Base-by-base conservation (phyloP, 2,113 vertebrate genomes). In the Pristiophorus japonicus region DNA sequence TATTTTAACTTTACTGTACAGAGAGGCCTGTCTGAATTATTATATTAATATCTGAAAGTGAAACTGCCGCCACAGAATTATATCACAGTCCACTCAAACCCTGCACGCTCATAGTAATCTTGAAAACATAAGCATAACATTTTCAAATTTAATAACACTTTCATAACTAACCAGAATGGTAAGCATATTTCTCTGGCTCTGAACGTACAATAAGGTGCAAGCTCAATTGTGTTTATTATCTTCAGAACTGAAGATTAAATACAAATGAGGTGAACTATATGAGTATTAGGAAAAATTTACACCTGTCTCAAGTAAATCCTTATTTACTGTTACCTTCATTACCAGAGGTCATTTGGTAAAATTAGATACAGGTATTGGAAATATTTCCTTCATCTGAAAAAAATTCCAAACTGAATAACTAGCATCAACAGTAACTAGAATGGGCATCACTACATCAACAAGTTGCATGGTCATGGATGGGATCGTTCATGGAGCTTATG, bases 111-210 rank as follows among this genome's bases (percentile, higher is more conserved):
- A 24, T 12, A 24, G 62, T 65, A 66, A 67, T 45, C 18, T 45
- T 67, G 91, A 66, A 94, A 94, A 10, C 22, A 20, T 66, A 24
- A 65, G 10, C 7, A 27, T 27, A 20, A n/a, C 6, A 42, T 93
- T 93, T 93, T 63, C 91, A 94, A 45, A 47, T 94, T 18, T 94
- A 94, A 90, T 62, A 70, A 94, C 42, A 11, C 14, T 70, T 67
- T 94, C 27, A 63, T 34, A 92, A 38, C 30, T 63, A 92, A 63
- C n/a, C 59, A 63, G 34, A 42, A 38, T 22, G 88, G 34, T 63
- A 20, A 14, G 2, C 24, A 42, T 12, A 55, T 88, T 88, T 55
- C 78, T 42, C 38, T 42, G 78, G 47, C 51, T 88, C 27, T 10
- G 3, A 88, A 4, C 62, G 12, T 4, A 45, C 78, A 42, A n/a